Conservation (phyloP, 2,113 vertebrate genomes). For the Lampris megalopsis region DNA sequence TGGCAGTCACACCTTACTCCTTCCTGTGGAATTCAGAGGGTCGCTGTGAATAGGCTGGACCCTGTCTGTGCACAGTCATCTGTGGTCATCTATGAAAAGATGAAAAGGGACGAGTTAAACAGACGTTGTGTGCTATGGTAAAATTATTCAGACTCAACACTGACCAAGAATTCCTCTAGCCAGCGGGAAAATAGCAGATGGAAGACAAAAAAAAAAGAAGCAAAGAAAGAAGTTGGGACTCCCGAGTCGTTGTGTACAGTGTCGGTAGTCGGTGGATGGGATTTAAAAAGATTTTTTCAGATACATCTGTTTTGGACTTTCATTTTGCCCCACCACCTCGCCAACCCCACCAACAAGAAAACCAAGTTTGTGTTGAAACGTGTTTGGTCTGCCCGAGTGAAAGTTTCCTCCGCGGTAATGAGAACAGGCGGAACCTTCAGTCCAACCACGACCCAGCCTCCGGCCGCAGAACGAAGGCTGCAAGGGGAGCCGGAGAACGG, state of each 20-base stretch:
- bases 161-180: not conserved
- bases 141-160: not conserved
- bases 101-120: conserved; percentile 1
- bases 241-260: not conserved
- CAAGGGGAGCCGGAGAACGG: not conserved
- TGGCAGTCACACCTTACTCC: conserved; percentile 58
- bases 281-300: too few species aligned
- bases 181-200: too few species aligned
- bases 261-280: not conserved
- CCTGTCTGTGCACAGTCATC: conserved; percentile 31
- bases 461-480: too few species aligned
- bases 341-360: not conserved
- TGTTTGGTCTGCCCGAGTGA: not conserved
- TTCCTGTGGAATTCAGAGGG: conserved; percentile 61
- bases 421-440: not conserved
- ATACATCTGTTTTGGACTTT: too few species aligned
- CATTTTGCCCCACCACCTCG: too few species aligned
- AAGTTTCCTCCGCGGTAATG: not conserved
- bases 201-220: not conserved
- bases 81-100: conserved; percentile 29
- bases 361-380: not conserved
- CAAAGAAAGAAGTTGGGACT: not conserved
- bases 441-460: not conserved
- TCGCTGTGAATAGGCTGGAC: conserved; percentile 34
- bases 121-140: not conserved